Evolutionary conservation across 2,113 vertebrate species (phyloP), one percentile per base, ranked within the genome.

Genomic region (Salvelinus sp.): DNA sequence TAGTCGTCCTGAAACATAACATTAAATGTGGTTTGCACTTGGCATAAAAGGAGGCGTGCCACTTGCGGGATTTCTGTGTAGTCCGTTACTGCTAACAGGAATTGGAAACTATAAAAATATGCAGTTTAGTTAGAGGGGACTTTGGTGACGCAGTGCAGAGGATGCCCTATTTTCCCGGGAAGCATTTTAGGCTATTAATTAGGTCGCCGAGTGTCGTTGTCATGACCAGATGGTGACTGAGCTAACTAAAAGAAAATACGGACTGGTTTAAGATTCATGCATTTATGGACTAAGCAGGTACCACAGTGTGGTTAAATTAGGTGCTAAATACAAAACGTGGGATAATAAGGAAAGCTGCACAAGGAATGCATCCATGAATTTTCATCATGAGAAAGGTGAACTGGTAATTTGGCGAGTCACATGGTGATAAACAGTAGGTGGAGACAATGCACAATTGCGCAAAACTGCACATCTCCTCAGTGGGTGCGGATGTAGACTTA

Each of bases 151-250:
- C 58, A 44, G 75, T 73, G 79, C 63, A 76, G 70, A 78, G 33
- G 23, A 28, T 76, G 82, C 57, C 79, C 84, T 84, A 84, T 86
- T 87, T 91, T 80, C 72, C 84, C 76, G 78, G 69, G 79, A 83
- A 79, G 50, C 77, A 70, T 74, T n/a, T 14, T 16, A 54, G 16
- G 14, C 33, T 62, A 18, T 76, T 82, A 86, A 88, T 88, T 83
- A 85, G 83, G 66, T 60, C 69, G 70, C 63, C 22, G 63, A 65
- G 80, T 54, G 71, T 79, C 47, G 77, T 76, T 65, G 30, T 57
- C 54, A 20, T 72, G 74, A 69, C 38, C 60, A 60, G 63, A 27
- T 72, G 74, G 81, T 75, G 69, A 79, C 18, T 16, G 16, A 4
- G 58, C 67, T 3, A 4, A n/a, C 13, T 38, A 66, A 64, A 69